Base-by-base conservation (phyloP, 2,888 invertebrate genomes). In the Abrostola triplasia region DNA sequence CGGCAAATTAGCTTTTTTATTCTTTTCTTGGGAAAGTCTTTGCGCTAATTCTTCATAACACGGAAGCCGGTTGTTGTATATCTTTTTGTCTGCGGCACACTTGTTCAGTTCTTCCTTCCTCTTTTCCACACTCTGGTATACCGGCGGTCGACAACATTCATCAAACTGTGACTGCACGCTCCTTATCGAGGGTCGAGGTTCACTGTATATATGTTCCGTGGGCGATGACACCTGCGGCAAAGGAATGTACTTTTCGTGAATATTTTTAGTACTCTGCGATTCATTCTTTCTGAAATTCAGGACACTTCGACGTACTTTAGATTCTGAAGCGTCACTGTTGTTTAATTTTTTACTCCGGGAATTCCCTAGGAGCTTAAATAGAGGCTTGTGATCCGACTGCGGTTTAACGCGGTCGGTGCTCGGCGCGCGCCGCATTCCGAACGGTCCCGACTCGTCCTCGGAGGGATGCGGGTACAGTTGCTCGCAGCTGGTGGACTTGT, bases 401-500 rank as follows among this genome's bases (percentile, higher is more conserved):
- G 88, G 84, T 66, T 95, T 94, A 53, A 95, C 88, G 51, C 95
- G 88, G 69, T 95, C 95, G 5, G 94, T 90, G 81, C 95, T 95
- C n/a, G 95, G 95, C 0, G 94, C 94, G 64, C 92, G 86, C 10
- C 93, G 90, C 87, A 95, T 90, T 7, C 88, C 90, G 70, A 88
- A 92, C 10, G 91, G 86, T 6, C 89, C 90, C 6, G 85, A 71
- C 13, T 93, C 92, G 13, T 93, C 92, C 49, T 91, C 90, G 0
- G 87, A 83, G 36, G 85, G 82, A 64, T 92, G 88, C 36, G 94
- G 93, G 70, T 93, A 95, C 44, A 95, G 84, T 81, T 95, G 95
- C 64, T 95, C 95, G 68, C 94, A 95, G 84, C 95, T 95, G 24
- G 93, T 94, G 8, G 95, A 95, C 77, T 94, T 93, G 70, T 92